Evolutionary conservation across 2,113 vertebrate species (phyloP), one percentile per base, ranked within the genome.

Genomic region (Gambusia holbrooki): DNA sequence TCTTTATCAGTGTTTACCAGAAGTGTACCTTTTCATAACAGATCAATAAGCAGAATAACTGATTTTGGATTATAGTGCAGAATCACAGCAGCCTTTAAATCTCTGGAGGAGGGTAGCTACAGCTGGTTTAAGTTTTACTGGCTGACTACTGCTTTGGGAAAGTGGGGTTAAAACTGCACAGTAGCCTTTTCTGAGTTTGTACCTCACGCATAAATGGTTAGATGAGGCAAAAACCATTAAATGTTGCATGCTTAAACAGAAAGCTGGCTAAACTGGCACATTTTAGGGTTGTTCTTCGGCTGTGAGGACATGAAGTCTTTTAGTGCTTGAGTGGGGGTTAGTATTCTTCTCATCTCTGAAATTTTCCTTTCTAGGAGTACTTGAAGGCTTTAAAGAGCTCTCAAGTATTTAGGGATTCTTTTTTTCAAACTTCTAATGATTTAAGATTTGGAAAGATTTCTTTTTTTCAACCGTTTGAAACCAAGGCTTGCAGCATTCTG

Each of bases 11-110:
- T 67, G 66, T 25, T 67, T 60, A 67, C 71, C 71, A 29, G 40
- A 75, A 83, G 48, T 81, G 69, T 74, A 69, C 62, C 64, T 84
- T 73, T 71, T 28, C 68, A 62, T 61, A 48, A 48, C 3, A 54
- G 70, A 88, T 88, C 82, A 78, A 77, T 87, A 81, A 72, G 12
- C 35, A 66, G 80, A 80, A 83, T 86, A 78, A 28, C 85, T 79
- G 77, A 83, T 81, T 85, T 87, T 66, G 62, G 64, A 77, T 81
- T n/a, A 68, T 7, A 45, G 58, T 81, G 72, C 68, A 25, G 54
- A 61, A 74, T 63, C 69, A 72, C 73, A 40, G 76, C n/a, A 70
- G 72, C 58, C 2, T 69, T 62, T 51, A 33, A 35, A 66, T 73
- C 71, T 58, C 33, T 75, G 58, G 64, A 66, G 48, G 22, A 69